These are phyloP conservation scores for Automeris io DNA, from an alignment of 2,888 invertebrate species.

Conservation along the genomic window DNA sequence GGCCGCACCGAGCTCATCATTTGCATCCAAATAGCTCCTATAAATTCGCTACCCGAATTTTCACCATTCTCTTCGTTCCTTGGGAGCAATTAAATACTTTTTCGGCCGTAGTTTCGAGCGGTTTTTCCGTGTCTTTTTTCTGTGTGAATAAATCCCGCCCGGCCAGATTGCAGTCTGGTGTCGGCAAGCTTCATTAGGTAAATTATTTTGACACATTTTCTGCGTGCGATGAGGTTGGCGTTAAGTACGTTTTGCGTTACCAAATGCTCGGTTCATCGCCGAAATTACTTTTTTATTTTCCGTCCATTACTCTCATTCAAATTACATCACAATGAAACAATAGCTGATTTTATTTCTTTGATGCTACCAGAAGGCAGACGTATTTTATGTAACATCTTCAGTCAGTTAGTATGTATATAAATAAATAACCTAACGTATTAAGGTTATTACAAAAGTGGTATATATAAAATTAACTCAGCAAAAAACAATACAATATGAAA, in stretches of 20 bases:
- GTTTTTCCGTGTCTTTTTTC: slow-evolving; percentile 43
- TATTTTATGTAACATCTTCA: too few species aligned
- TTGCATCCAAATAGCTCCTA: slow-evolving; percentile 76
- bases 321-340: too few species aligned
- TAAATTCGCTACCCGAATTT: slow-evolving; percentile 75
- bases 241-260: background rate
- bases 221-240: background rate
- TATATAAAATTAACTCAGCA: too few species aligned
- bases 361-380: too few species aligned
- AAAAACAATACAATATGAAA: too few species aligned
- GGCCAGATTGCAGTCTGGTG: slow-evolving; percentile 59
- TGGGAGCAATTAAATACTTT: slow-evolving; percentile 75
- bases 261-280: background rate
- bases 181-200: slow-evolving; percentile 51
- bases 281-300: background rate
- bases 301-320: background rate
- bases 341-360: too few species aligned
- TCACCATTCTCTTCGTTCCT: slow-evolving; percentile 67
- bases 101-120: slow-evolving; percentile 42
- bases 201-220: slow-evolving; percentile 41
- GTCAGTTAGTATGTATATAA: too few species aligned
- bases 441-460: too few species aligned
- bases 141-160: slow-evolving; percentile 56
- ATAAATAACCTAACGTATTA: too few species aligned
- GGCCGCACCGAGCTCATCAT: slow-evolving; percentile 67